Evolutionary conservation across 2,113 vertebrate species (phyloP), one percentile per base, ranked within the genome.

Genomic region (Gambusia affinis): DNA sequence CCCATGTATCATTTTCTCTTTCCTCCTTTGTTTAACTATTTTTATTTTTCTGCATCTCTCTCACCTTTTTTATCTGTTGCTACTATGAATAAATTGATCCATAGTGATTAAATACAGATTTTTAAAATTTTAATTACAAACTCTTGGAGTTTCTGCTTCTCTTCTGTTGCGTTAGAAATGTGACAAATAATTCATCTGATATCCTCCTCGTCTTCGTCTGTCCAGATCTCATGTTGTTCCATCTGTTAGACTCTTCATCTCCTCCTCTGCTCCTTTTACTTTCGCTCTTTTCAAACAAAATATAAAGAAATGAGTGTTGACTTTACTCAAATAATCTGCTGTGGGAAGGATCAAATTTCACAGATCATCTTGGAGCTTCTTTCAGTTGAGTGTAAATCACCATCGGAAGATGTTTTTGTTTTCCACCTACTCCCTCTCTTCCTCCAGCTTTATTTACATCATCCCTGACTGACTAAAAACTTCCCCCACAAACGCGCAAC

Each of bases 381-480:
- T 24, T 57, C 51, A 57, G 51, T 24, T 57, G 51, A 8, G 3
- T 24, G 24, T 24, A 57, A 57, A 44, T 24, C 51, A 12, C 29
- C 31, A 15, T 30, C 37, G 19, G 28, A 30, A 67, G 31, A 17
- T 24, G 15, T 33, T 64, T 64, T 63, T 22, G n/a, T 61, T 75
- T 66, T 70, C 61, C 51, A 57, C 51, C 67, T 35, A 62, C 39
- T 22, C 33, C 28, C 24, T 33, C 37, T 69, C 51, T 39, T 64
- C 27, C 61, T 30, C 54, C 70, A 44, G 54, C 3, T 62, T 64
- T 31, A 60, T n/a, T 33, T 24, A 74, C 35, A 51, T 64, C 64
- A 30, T 73, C 31, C 0, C 28, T 35, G 51, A 29, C 60, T 27
- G 62, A 47, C 65, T 71, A 33, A 42, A 57, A 54, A 19, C 15